phyloP scores from a whole-genome alignment of 2,888 invertebrate genomes.

The Panopea generosa region DNA sequence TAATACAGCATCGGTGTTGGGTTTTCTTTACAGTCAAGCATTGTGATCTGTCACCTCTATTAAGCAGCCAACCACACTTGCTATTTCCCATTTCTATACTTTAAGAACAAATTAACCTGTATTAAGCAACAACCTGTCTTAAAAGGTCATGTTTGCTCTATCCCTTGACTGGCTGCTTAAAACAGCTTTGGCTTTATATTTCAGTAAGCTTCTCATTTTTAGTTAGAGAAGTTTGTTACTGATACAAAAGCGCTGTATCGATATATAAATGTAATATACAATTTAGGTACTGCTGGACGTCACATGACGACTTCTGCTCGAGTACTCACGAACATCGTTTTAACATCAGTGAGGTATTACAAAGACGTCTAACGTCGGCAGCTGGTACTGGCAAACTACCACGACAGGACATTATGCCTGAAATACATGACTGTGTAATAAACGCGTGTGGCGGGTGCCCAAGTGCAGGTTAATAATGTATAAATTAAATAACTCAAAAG shows the following conservation, averaged over 20 bases:
- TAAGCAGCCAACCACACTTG: too few species aligned
- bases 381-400: slow-evolving; percentile 65
- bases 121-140: too few species aligned
- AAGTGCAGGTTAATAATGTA: slow-evolving; percentile 61
- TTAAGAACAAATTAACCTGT: too few species aligned
- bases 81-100: too few species aligned
- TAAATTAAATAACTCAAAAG: neutral
- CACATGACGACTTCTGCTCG: slow-evolving; percentile 41
- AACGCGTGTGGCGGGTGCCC: slow-evolving; percentile 70
- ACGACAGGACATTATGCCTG: slow-evolving; percentile 52
- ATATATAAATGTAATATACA: too few species aligned
- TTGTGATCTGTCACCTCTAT: too few species aligned
- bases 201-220: too few species aligned
- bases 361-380: slow-evolving; percentile 62
- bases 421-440: slow-evolving; percentile 63
- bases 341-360: slow-evolving; percentile 52
- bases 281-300: slow-evolving; percentile 38
- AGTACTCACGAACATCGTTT: slow-evolving; percentile 47
- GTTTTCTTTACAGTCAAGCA: too few species aligned
- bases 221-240: too few species aligned
- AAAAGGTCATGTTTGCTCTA: neutral
- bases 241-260: too few species aligned
- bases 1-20: too few species aligned
- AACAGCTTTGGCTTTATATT: neutral
- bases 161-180: neutral